phyloP scores from a whole-genome alignment of 2,113 vertebrate genomes.

The Microcebus jonahi region DNA sequence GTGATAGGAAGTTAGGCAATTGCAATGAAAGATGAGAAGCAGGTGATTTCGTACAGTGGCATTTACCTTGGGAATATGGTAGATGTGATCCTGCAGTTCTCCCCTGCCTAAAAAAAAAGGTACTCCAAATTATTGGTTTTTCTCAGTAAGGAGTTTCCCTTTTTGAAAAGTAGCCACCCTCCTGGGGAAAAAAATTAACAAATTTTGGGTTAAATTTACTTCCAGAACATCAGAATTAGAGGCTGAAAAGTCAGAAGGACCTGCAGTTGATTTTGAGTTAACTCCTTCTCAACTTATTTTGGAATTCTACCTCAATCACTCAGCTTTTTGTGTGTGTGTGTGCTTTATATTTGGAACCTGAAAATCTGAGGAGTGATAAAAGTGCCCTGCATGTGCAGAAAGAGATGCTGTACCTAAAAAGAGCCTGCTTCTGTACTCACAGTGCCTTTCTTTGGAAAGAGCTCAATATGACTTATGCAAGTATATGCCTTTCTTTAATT shows the following conservation, averaged over 20 bases:
- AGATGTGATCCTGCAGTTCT: not conserved
- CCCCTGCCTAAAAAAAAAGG: not conserved
- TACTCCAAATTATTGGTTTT: not conserved
- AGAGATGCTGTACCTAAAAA: conserved; percentile 41
- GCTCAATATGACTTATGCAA: not conserved
- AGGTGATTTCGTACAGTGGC: not conserved
- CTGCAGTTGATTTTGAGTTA: not conserved
- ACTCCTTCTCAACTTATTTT: not conserved
- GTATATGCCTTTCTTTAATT: conserved; percentile 33
- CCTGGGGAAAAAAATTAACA: not conserved
- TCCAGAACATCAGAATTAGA: not conserved
- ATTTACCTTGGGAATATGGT: not conserved
- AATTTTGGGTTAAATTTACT: not conserved
- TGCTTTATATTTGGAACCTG: conserved; percentile 36
- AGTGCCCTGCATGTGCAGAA: not conserved
- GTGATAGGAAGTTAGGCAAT: not conserved
- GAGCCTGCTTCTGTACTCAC: not conserved
- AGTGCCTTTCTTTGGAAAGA: conserved; percentile 47
- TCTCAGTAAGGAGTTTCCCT: not conserved
- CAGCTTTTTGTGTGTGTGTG: not conserved
- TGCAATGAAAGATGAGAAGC: not conserved
- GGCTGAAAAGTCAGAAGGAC: not conserved
- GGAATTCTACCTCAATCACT: not conserved
- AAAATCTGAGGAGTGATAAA: conserved; percentile 15
- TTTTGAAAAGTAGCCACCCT: not conserved